Evolutionary conservation across 2,113 vertebrate species (phyloP).

Genomic region (Hypocryptadius cinnamomeus): DNA sequence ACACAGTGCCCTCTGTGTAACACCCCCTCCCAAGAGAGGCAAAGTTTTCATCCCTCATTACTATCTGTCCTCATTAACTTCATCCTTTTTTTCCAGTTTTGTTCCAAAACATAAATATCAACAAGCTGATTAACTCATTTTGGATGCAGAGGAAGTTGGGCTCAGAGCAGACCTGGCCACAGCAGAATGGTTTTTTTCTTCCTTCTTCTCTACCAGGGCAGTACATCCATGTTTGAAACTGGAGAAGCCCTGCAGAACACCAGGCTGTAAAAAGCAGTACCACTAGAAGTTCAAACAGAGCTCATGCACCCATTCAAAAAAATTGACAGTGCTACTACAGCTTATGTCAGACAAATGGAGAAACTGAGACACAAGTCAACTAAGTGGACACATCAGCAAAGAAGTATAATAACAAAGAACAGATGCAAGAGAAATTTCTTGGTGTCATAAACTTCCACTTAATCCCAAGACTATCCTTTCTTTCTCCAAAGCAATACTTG

Average conservation of each 20-base stretch:
- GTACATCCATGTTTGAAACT: not conserved
- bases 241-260: not conserved
- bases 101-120: not conserved
- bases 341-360: not conserved
- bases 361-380: not conserved
- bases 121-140: not conserved
- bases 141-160: not conserved
- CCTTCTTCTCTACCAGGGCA: not conserved
- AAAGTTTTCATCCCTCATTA: not conserved
- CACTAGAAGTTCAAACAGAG: not conserved
- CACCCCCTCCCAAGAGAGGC: not conserved
- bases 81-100: not conserved
- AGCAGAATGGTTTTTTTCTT: not conserved
- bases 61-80: not conserved
- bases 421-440: not conserved
- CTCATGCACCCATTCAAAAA: not conserved
- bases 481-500: not conserved
- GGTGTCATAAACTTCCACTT: not conserved
- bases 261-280: not conserved
- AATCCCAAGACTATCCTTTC: not conserved
- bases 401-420: not conserved
- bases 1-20: not conserved
- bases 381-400: not conserved
- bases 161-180: not conserved
- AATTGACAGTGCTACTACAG: not conserved